A percentile compares a stretch with the other conserved stretches of the same genome.
Conservation (phyloP, 2,888 invertebrate species). For the Acanthopleura granulata region DNA sequence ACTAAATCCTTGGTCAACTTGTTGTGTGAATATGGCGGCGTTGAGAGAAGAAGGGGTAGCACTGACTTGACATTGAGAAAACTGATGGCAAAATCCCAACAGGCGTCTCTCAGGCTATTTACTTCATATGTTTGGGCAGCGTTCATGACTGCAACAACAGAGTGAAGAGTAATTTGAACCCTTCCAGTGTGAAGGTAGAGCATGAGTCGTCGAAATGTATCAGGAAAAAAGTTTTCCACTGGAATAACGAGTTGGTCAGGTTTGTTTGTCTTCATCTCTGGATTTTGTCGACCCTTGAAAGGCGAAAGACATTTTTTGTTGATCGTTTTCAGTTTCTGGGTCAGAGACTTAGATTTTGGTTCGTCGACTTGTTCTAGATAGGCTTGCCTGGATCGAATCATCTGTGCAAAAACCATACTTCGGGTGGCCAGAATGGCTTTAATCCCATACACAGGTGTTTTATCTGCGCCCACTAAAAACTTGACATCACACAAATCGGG, state of each 20-base stretch:
- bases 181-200: slow-evolving; percentile 5
- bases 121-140: neutral
- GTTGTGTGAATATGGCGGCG: neutral
- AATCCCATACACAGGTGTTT: neutral
- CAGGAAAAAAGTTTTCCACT: neutral
- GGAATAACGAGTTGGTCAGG: neutral
- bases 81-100: neutral
- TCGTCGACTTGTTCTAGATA: neutral
- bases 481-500: neutral
- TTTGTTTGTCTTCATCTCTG: neutral
- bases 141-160: neutral
- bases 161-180: neutral
- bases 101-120: neutral
- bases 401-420: neutral
- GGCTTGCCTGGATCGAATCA: neutral
- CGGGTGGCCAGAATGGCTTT: neutral
- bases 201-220: neutral
- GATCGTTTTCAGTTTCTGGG: neutral
- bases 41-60: neutral
- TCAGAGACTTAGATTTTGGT: neutral
- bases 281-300: neutral
- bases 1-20: neutral
- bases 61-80: neutral
- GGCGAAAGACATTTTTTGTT: neutral
- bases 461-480: neutral